A percentile compares a stretch with the other conserved stretches of the same genome.
These are phyloP conservation scores for Phalacrocorax aristotelis DNA, from an alignment of 2,113 vertebrate species.

Conservation along the genomic window DNA sequence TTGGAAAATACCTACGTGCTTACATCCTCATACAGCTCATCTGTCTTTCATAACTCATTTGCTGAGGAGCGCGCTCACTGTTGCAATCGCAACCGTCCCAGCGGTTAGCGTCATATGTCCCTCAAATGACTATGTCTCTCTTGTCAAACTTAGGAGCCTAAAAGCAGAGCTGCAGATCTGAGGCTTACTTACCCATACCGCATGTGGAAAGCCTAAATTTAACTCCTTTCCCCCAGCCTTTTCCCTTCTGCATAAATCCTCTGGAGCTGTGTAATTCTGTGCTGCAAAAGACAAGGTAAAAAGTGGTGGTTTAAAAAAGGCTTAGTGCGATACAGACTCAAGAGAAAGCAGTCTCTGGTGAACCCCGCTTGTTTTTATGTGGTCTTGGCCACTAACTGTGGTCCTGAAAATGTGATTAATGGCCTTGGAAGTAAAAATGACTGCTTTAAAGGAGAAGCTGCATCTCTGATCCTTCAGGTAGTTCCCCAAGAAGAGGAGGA, in stretches of 20 bases:
- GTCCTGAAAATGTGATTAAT: slow-evolving; percentile 17
- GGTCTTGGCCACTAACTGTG: background rate
- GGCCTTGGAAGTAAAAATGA: background rate
- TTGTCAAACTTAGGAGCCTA: background rate
- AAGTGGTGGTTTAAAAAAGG: background rate
- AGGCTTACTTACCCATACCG: background rate
- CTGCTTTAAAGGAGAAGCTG: background rate
- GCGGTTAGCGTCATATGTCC: accelerated
- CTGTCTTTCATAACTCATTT: background rate
- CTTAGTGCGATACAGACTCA: background rate
- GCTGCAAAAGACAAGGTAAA: background rate
- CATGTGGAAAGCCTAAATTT: slow-evolving; percentile 30
- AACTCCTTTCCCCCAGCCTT: background rate
- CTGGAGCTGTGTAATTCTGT: background rate
- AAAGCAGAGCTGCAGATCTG: slow-evolving; percentile 3
- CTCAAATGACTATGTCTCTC: background rate
- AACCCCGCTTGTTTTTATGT: background rate
- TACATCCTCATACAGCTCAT: background rate
- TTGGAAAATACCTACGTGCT: background rate
- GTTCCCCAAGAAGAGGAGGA: background rate
- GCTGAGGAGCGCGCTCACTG: background rate
- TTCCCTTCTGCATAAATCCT: background rate
- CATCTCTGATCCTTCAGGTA: background rate
- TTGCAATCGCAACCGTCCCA: accelerated
- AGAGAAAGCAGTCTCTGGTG: background rate